Evolutionary conservation across 1,140 invertebrate species (phyloP).

Genomic region (Berghia stephanieae): DNA sequence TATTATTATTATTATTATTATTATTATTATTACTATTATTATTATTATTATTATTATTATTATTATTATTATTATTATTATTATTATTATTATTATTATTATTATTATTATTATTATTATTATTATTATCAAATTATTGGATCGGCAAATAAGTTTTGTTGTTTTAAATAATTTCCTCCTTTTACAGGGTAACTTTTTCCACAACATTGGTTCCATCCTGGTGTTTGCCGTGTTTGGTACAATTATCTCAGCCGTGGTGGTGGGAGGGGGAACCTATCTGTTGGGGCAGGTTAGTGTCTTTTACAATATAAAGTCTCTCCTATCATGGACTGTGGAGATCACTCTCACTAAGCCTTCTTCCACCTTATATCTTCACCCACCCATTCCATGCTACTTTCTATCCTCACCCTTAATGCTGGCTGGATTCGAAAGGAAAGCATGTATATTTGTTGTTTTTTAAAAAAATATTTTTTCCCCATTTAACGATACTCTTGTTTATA

Average conservation of each 20-base stretch:
- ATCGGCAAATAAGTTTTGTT: not conserved
- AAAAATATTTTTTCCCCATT: no score
- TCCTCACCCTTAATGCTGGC: no score
- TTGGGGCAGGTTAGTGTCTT: conserved; percentile 76
- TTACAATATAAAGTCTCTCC: no score
- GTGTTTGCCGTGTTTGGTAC: conserved; percentile 98
- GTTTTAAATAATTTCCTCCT: conserved; percentile 33
- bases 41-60: no score
- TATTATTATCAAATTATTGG: no score
- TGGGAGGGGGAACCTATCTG: conserved; percentile 92
- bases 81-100: no score
- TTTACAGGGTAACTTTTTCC: conserved; percentile 90
- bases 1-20: no score
- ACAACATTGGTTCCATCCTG: conserved; percentile 89
- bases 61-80: no score
- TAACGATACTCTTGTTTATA: no score
- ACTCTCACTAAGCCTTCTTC: not conserved
- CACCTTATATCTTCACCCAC: not conserved
- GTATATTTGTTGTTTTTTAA: not conserved
- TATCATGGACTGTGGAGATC: no score
- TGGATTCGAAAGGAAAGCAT: not conserved
- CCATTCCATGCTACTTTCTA: not conserved
- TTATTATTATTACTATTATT: no score
- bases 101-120: not conserved
- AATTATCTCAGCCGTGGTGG: conserved; percentile 82